phyloP scores from a whole-genome alignment of 2,888 invertebrate species.

The Phaonia tiefii region DNA sequence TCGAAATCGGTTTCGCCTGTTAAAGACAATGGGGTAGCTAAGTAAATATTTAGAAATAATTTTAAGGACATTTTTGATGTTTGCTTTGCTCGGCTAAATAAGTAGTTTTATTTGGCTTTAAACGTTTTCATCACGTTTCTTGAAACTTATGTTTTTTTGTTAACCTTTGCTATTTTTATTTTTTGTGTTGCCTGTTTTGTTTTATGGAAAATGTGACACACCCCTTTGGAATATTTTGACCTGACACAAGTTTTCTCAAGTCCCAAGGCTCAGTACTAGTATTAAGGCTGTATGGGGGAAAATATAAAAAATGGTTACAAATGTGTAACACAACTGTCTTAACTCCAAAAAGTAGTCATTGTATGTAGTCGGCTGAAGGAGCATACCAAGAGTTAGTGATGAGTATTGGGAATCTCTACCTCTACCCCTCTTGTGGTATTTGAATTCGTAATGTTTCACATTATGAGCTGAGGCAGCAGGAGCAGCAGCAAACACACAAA shows the following conservation, averaged over 20 bases:
- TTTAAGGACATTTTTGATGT: neutral
- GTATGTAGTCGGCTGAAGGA: conserved; percentile 31
- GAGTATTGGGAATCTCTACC: too few species aligned
- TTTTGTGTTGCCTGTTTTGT: conserved; percentile 3
- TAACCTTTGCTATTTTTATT: conserved; percentile 26
- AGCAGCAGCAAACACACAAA: conserved; percentile 4
- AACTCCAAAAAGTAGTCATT: conserved; percentile 45
- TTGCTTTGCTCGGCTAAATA: neutral
- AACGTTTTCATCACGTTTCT: conserved; percentile 8
- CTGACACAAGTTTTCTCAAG: conserved; percentile 6
- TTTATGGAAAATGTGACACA: conserved; percentile 17
- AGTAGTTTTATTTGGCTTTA: conserved; percentile 39
- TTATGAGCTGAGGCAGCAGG: conserved; percentile 8
- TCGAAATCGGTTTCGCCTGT: neutral
- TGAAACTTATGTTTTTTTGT: conserved; percentile 20
- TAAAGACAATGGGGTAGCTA: neutral
- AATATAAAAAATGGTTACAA: neutral
- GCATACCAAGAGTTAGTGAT: too few species aligned
- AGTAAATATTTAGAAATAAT: conserved; percentile 20
- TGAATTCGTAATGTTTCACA: neutral
- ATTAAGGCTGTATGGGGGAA: neutral
- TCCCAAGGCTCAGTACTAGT: neutral
- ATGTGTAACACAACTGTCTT: conserved; percentile 34
- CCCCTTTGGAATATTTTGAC: conserved; percentile 11
- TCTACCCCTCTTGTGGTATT: neutral